Evolutionary conservation across 2,113 vertebrate genomes (phyloP).

Genomic region (Ictalurus punctatus): DNA sequence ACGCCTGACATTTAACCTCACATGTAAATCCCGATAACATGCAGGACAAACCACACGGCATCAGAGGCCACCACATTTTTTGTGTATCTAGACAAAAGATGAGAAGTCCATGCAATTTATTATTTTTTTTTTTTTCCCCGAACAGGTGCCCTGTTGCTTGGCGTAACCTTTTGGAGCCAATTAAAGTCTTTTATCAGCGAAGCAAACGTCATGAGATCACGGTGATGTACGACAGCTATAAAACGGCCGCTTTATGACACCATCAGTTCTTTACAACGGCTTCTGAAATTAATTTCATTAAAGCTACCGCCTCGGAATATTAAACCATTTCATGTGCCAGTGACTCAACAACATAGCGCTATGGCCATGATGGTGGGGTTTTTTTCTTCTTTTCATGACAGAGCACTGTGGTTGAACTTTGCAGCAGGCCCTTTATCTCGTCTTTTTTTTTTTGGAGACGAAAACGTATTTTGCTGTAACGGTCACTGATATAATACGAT

Average conservation of each 20-base stretch:
- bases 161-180: conserved; percentile 73
- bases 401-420: background rate
- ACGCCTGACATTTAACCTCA: conserved; percentile 38
- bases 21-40: background rate
- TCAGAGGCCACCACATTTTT: background rate
- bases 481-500: conserved; percentile 16
- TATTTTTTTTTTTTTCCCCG: conserved; percentile 53
- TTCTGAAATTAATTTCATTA: conserved; percentile 78
- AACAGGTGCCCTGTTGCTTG: conserved; percentile 56
- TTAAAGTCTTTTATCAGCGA: conserved; percentile 65
- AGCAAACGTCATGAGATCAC: conserved; percentile 69
- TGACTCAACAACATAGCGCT: conserved; percentile 61
- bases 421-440: background rate
- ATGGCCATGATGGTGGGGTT: conserved; percentile 39
- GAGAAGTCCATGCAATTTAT: conserved; percentile 57
- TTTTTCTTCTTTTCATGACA: background rate
- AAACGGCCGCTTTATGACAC: conserved; percentile 74
- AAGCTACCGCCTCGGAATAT: conserved; percentile 70
- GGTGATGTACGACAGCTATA: conserved; percentile 74
- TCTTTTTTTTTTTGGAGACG: background rate
- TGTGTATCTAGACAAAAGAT: conserved; percentile 34
- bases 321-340: conserved; percentile 71
- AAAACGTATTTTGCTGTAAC: background rate
- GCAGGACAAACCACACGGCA: background rate
- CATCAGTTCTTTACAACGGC: conserved; percentile 72